These are phyloP conservation scores for Macquaria ambigua DNA, from an alignment of 2,113 vertebrate genomes.

Conservation along the genomic window DNA sequence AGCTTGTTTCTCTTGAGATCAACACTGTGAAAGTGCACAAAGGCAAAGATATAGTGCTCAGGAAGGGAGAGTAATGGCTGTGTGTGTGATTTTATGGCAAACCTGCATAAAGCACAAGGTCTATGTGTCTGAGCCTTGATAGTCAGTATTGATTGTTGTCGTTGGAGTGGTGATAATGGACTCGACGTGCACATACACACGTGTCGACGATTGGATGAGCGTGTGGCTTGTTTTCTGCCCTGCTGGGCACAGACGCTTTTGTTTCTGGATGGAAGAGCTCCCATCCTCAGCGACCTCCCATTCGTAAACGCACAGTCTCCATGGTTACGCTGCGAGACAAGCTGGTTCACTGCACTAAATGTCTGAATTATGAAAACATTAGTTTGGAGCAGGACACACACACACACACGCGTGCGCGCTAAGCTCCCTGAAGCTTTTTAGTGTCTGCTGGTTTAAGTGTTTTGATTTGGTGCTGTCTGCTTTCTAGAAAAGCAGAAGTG, in stretches of 20 bases:
- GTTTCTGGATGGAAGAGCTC: conserved; percentile 63
- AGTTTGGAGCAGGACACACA: conserved; percentile 52
- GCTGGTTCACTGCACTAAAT: conserved; percentile 61
- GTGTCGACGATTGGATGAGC: conserved; percentile 25
- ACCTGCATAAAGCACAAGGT: not conserved
- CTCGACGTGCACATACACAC: conserved; percentile 4
- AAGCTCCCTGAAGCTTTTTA: conserved; percentile 25
- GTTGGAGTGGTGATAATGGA: conserved; percentile 39
- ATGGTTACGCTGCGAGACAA: conserved; percentile 65
- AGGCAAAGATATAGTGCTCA: not conserved
- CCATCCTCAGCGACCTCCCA: conserved; percentile 41
- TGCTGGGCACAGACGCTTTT: conserved; percentile 61
- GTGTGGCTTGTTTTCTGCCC: conserved; percentile 63
- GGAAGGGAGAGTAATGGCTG: not conserved
- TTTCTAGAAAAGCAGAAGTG: conserved; percentile 65
- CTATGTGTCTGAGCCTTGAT: conserved; percentile 2
- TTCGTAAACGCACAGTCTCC: conserved; percentile 63
- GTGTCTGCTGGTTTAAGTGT: conserved; percentile 34
- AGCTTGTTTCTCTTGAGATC: conserved; percentile 4
- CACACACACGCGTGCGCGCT: not conserved
- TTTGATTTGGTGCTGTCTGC: conserved; percentile 15
- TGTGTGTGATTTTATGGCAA: not conserved
- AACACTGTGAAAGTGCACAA: not conserved
- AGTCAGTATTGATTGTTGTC: conserved; percentile 44
- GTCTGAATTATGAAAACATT: conserved; percentile 74